These are phyloP conservation scores for Drosophila helvetica DNA, from an alignment of 2,888 invertebrate genomes.

Conservation along the genomic window DNA sequence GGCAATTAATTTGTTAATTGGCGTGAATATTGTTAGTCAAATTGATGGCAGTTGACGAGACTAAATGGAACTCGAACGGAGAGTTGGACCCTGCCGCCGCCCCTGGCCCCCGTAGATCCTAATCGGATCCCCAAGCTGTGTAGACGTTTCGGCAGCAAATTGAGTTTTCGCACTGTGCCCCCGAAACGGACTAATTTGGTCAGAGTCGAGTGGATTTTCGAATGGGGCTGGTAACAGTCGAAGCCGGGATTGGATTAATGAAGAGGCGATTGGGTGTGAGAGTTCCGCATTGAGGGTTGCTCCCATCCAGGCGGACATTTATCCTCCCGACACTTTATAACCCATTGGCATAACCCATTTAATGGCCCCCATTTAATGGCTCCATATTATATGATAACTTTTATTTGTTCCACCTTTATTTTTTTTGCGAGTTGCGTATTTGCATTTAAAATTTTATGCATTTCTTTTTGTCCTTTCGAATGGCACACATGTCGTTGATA, in stretches of 20 bases:
- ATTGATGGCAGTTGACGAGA: slow-evolving; percentile 62
- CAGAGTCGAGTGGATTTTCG: slow-evolving; percentile 23
- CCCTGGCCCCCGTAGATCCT: neutral
- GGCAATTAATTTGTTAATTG: slow-evolving; percentile 76
- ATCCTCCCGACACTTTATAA: neutral
- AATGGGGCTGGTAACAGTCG: neutral
- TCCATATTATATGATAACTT: neutral
- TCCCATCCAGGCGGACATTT: neutral
- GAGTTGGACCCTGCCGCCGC: neutral
- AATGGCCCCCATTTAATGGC: neutral
- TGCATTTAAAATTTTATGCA: slow-evolving; percentile 13
- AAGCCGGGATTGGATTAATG: slow-evolving; percentile 10
- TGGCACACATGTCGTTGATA: slow-evolving; percentile 8
- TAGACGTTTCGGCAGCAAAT: slow-evolving; percentile 46
- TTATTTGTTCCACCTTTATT: neutral
- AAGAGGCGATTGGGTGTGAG: slow-evolving; percentile 2
- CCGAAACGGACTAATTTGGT: slow-evolving; percentile 27
- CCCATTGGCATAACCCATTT: slow-evolving; percentile 6
- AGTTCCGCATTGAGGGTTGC: neutral
- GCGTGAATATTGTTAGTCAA: slow-evolving; percentile 66
- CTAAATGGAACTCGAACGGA: neutral
- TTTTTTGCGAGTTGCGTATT: neutral
- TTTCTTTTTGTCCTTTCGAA: slow-evolving; percentile 16
- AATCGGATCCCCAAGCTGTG: slow-evolving; percentile 5
- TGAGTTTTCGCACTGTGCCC: slow-evolving; percentile 54